phyloP scores from a whole-genome alignment of 2,888 invertebrate genomes.

The Melieria crassipennis region DNA sequence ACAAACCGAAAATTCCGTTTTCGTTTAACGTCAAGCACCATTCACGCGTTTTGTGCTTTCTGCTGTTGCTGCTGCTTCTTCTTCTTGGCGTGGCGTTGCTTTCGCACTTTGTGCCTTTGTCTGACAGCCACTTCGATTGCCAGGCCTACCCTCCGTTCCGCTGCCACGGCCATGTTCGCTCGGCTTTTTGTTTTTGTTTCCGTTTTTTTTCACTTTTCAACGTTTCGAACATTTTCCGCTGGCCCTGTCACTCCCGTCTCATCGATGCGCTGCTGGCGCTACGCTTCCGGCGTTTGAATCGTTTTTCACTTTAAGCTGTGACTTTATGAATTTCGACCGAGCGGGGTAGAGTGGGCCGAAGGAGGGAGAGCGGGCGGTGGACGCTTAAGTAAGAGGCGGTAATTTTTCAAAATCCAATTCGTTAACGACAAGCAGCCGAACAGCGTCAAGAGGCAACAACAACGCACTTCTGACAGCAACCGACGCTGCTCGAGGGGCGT shows the following conservation, averaged over 20 bases:
- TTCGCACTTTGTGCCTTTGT: conserved; percentile 11
- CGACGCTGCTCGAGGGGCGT: not conserved
- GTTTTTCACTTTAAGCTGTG: not conserved
- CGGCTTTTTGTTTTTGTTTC: too few relatives aligned
- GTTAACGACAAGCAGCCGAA: conserved; percentile 19
- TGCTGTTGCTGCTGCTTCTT: conserved; percentile 8
- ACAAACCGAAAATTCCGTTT: conserved; percentile 17
- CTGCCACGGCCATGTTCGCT: too few relatives aligned
- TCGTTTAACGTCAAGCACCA: conserved; percentile 24
- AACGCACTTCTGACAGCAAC: conserved; percentile 1
- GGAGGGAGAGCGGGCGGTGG: not conserved
- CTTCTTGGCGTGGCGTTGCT: not conserved
- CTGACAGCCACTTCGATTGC: too few relatives aligned
- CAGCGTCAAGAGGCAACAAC: not conserved
- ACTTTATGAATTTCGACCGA: not conserved
- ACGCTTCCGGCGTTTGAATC: not conserved
- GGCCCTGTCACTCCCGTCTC: too few relatives aligned
- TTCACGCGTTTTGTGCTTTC: conserved; percentile 20
- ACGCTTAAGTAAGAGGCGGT: conserved; percentile 6
- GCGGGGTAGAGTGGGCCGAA: not conserved
- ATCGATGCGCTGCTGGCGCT: too few relatives aligned
- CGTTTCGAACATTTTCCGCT: too few relatives aligned
- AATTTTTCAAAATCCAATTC: conserved; percentile 39
- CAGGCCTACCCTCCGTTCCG: too few relatives aligned
- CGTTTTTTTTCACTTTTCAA: too few relatives aligned